Percentiles rank a stretch among this genome's conserved stretches.
Conservation (phyloP, 2,797 vertebrate genomes). For the Lepilemur septentrionalis region DNA sequence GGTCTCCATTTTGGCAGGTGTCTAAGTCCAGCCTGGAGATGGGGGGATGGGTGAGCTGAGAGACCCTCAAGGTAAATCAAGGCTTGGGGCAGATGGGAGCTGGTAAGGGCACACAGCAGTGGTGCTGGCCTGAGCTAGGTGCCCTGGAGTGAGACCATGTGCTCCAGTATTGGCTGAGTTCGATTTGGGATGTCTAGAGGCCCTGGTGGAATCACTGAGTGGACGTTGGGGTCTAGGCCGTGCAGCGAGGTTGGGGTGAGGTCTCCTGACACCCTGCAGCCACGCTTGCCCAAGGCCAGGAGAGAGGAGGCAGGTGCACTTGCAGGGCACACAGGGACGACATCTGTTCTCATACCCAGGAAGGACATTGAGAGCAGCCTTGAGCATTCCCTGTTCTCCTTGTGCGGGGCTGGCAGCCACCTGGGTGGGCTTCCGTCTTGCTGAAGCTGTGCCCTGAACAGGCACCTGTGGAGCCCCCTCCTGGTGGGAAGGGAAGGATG, state of each 20-base stretch:
- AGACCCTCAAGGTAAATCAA: neutral
- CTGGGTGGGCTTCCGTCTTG: neutral
- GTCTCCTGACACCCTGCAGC: neutral
- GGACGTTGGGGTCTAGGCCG: neutral
- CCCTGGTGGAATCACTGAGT: neutral
- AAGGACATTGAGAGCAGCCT: neutral
- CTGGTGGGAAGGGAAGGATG: neutral
- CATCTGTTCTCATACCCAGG: neutral
- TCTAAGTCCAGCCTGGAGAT: neutral
- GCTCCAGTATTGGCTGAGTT: fast-evolving
- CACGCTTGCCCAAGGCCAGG: neutral
- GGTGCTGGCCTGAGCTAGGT: neutral
- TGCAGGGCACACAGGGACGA: neutral
- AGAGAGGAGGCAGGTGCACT: neutral
- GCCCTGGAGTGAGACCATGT: neutral
- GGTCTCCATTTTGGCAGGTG: too few relatives aligned
- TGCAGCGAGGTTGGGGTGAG: neutral
- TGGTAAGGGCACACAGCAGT: neutral
- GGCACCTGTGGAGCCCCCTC: neutral
- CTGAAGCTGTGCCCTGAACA: neutral
- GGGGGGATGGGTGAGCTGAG: neutral
- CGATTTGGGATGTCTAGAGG: neutral
- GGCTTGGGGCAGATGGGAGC: neutral
- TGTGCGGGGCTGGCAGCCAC: fast-evolving
- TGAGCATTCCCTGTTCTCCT: fast-evolving